phyloP scores from a whole-genome alignment of 2,888 invertebrate species.

The Blastobasis lacticolella region DNA sequence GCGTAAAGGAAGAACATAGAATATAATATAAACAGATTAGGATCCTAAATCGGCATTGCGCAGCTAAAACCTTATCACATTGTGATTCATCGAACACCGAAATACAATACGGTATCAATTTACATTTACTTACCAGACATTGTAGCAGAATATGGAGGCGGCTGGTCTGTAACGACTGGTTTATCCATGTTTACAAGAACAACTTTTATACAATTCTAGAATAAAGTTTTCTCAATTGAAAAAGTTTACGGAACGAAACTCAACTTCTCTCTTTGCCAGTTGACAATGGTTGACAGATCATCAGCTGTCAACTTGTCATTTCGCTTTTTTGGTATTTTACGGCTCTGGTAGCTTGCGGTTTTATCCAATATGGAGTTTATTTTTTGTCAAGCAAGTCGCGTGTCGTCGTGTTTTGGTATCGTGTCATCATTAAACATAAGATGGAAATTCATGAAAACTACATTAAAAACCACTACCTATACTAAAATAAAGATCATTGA shows the following conservation, averaged over 20 bases:
- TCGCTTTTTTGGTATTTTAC: no score
- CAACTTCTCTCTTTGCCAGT: no score
- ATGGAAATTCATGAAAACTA: no score
- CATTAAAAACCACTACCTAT: no score
- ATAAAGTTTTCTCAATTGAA: conserved; percentile 2
- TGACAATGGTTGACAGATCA: no score
- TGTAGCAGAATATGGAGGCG: conserved; percentile 70
- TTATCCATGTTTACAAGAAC: conserved; percentile 45
- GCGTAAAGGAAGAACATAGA: neutral
- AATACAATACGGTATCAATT: conserved; percentile 19
- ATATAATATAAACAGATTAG: conserved; percentile 5
- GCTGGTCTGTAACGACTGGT: conserved; percentile 53
- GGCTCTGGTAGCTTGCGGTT: no score
- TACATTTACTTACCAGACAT: conserved; percentile 15
- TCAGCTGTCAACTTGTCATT: no score
- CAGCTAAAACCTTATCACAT: conserved; percentile 33
- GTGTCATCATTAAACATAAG: no score
- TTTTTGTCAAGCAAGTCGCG: no score
- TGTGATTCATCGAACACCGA: conserved; percentile 35
- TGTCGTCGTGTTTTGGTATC: no score
- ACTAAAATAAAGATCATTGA: no score
- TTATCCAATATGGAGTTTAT: no score
- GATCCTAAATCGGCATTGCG: conserved; percentile 21
- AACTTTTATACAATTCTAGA: neutral
- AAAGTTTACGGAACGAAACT: neutral